Conservation (phyloP, 2,888 invertebrate genomes). For the Belgica antarctica region DNA sequence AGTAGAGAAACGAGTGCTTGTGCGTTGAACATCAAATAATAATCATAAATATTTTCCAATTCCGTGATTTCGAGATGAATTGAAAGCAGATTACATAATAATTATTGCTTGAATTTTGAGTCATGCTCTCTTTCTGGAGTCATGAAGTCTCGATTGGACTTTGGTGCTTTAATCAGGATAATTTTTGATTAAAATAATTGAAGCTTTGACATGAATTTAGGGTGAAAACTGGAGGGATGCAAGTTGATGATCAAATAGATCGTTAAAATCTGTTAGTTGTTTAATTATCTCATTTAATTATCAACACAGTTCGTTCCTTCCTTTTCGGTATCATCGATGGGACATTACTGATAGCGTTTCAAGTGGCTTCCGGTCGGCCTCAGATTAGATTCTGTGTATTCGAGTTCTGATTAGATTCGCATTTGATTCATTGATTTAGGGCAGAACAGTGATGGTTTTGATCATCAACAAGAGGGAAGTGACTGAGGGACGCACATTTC, state of each 20-base stretch:
- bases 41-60: no score
- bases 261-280: constrained; percentile 14
- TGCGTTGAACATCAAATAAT: no score
- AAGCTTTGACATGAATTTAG: no score
- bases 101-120: no score
- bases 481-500: constrained; percentile 28
- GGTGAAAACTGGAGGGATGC: background rate
- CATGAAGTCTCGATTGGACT: no score
- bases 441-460: background rate
- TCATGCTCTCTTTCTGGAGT: no score
- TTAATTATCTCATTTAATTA: constrained; percentile 43
- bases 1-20: no score
- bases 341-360: constrained; percentile 33
- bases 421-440: constrained; percentile 43
- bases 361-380: constrained; percentile 34
- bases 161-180: no score
- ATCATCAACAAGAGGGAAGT: background rate
- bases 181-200: no score
- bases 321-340: background rate
- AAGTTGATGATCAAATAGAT: constrained; percentile 29
- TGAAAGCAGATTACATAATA: no score
- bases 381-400: background rate
- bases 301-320: constrained; percentile 24
- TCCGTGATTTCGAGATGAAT: no score
- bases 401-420: constrained; percentile 44